Evolutionary conservation across 2,888 invertebrate species (phyloP).

Genomic region (Halictus ligatus): DNA sequence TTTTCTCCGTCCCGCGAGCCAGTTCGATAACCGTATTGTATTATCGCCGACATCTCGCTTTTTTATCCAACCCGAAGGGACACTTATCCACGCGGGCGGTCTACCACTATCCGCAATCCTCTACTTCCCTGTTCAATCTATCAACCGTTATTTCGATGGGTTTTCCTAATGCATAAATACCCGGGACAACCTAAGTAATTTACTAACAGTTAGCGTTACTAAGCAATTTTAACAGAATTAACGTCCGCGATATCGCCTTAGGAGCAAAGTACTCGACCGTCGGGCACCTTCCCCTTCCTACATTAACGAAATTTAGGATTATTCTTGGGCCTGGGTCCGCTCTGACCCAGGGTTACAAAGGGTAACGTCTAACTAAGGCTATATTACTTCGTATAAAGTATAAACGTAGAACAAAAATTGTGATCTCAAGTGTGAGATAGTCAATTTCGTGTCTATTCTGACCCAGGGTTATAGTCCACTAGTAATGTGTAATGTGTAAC

Average conservation of each 20-base stretch:
- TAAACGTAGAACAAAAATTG: not conserved
- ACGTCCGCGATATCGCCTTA: not conserved
- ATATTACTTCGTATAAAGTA: not conserved
- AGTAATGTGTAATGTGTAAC: too few relatives aligned
- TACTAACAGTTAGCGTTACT: not conserved
- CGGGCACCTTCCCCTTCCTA: not conserved
- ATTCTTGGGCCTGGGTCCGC: not conserved
- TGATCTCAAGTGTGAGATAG: not conserved
- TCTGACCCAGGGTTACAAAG: not conserved
- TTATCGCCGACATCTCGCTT: conserved; percentile 16
- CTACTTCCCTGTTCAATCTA: not conserved
- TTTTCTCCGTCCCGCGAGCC: conserved; percentile 19
- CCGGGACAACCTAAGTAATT: not conserved
- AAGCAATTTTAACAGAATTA: not conserved
- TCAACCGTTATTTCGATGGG: not conserved
- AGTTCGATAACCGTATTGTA: conserved; percentile 39
- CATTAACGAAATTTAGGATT: not conserved
- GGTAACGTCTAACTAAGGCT: not conserved
- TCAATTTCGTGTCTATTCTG: not conserved
- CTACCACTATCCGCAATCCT: not conserved
- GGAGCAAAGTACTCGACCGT: not conserved
- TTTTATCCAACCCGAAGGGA: not conserved
- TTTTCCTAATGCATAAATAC: not conserved
- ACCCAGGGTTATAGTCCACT: not conserved
- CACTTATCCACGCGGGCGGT: not conserved